Percentiles rank a stretch among this genome's conserved stretches.
Evolutionary conservation across 2,888 invertebrate species (phyloP).

Genomic region (Omphaloscelis lunosa): DNA sequence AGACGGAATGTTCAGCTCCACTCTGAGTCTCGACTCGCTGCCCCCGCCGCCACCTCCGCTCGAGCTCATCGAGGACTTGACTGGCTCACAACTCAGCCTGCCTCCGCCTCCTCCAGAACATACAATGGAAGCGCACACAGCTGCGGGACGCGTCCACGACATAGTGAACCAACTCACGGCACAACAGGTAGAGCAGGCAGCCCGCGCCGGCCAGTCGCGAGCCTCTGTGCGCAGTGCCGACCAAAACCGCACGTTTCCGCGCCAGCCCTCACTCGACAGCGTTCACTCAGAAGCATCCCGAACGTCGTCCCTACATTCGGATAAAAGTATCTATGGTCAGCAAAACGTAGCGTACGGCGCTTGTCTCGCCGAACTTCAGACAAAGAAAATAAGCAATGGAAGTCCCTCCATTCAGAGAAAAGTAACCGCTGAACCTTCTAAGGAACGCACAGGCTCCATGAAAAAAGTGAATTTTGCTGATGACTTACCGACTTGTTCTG

Average conservation of each 20-base stretch:
- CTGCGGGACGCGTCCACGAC: constrained; percentile 84
- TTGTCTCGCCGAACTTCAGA: constrained; percentile 90
- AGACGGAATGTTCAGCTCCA: constrained; percentile 93
- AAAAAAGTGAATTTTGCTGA: constrained; percentile 92
- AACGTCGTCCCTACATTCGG: constrained; percentile 85
- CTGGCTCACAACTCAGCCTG: constrained; percentile 93
- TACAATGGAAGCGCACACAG: constrained; percentile 81
- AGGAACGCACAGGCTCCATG: constrained; percentile 87
- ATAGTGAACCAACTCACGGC: constrained; percentile 85
- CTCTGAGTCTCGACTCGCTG: constrained; percentile 94
- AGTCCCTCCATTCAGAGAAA: constrained; percentile 82
- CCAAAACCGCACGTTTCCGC: constrained; percentile 84
- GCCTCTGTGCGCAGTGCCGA: constrained; percentile 82
- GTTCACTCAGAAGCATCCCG: constrained; percentile 89
- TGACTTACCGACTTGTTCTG: constrained; percentile 86
- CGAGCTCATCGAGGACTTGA: constrained; percentile 90
- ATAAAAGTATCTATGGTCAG: constrained; percentile 82
- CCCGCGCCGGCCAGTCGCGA: constrained; percentile 82
- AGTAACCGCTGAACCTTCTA: constrained; percentile 77
- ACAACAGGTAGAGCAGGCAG: constrained; percentile 82
- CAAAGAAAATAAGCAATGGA: constrained; percentile 86
- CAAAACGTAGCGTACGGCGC: constrained; percentile 86
- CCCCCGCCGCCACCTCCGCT: constrained; percentile 95
- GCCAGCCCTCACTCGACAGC: constrained; percentile 91
- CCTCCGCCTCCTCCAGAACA: constrained; percentile 94